phyloP scores from a whole-genome alignment of 1,140 invertebrate genomes.

The Penaeus chinensis region DNA sequence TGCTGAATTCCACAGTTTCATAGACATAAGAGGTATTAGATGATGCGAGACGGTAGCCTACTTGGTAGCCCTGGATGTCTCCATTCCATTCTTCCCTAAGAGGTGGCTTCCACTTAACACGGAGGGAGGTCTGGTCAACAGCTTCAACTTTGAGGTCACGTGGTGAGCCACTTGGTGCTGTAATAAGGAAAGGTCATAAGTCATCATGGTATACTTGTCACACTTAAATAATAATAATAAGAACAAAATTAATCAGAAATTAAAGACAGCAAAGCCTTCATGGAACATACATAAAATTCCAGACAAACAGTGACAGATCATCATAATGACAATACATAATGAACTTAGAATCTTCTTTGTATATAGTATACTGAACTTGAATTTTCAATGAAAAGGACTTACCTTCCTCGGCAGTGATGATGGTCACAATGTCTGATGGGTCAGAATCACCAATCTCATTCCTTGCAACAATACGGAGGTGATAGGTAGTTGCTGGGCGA shows the following conservation, averaged over 20 bases:
- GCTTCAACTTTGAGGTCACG: constrained; percentile 83
- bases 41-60: constrained; percentile 88
- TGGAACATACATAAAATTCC: no score
- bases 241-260: neutral
- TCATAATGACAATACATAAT: no score
- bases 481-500: constrained; percentile 90
- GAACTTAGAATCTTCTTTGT: constrained; percentile 2
- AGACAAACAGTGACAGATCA: no score
- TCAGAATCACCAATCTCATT: constrained; percentile 93
- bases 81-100: constrained; percentile 91
- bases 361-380: neutral
- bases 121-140: constrained; percentile 90
- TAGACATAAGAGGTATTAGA: constrained; percentile 91
- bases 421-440: constrained; percentile 90
- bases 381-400: constrained; percentile 30
- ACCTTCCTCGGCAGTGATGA: constrained; percentile 94
- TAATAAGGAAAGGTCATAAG: constrained; percentile 41
- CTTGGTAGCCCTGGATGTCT: constrained; percentile 77
- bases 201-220: constrained; percentile 10
- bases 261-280: neutral
- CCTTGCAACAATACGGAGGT: constrained; percentile 91
- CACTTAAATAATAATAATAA: neutral
- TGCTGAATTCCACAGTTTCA: constrained; percentile 91
- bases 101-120: constrained; percentile 94
- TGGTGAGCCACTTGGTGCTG: constrained; percentile 83